Evolutionary conservation across 2,888 invertebrate species (phyloP), one percentile per base, ranked within the genome.

Genomic region (Chloromyia formosa): DNA sequence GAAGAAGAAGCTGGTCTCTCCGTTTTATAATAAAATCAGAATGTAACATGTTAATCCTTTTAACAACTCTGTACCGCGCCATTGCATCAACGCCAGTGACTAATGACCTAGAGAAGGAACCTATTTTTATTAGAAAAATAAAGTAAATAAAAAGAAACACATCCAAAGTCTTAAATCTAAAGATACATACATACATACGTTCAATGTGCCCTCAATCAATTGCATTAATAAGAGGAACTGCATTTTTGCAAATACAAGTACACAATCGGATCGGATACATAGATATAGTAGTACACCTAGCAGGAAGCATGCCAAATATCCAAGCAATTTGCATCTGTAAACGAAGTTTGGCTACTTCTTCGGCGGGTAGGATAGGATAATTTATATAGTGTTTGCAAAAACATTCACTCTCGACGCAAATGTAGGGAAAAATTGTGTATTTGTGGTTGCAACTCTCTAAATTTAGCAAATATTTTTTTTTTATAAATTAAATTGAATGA

Each of bases 151-250:
- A 35, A 35, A 35, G 7, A 35, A 35, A 35, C 27, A 35, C 27
- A 35, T 35, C 7, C 27, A 35, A 35, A 53, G 14, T 53, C 53
- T 53, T 53, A 53, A 16, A 35, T 35, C 16, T 1, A 53, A 53
- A 53, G 16, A 53, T 16, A 53, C 14, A 35, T 7, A 2, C 2
- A 4, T 35, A 35, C 27, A 35, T 35, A 35, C 7, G 27, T 49
- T 16, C 53, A 49, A 66, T 66, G 66, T 23, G 66, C 66, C 53
- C 45, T 66, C 62, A 53, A 66, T 66, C 66, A 53, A 45, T 66
- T 20, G 53, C 20, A 49, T 35, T 66, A 66, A 66, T 66, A 66
- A 35, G 45, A 49, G 66, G 66, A 66, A 66, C 66, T 66, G 20
- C 14, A 49, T 66, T 66, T 42, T 35, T 7, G 27, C 27, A 7